These are phyloP conservation scores for Seira sanloemensis DNA, from an alignment of 2,888 invertebrate species.

Conservation along the genomic window DNA sequence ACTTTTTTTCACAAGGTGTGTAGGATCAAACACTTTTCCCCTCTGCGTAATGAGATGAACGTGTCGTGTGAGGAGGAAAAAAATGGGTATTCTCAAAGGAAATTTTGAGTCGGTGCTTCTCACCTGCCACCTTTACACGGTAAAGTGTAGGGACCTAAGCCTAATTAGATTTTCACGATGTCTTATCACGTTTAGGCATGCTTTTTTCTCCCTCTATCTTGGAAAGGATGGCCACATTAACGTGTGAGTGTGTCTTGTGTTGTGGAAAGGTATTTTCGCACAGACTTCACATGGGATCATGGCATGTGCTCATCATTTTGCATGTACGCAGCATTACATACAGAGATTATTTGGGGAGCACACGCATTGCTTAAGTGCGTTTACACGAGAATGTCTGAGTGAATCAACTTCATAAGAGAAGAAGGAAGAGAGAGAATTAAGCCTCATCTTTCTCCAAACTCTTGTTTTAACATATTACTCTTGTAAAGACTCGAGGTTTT, in stretches of 20 bases:
- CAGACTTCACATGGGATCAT: neutral
- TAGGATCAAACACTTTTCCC: neutral
- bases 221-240: neutral
- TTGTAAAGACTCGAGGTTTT: neutral
- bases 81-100: neutral
- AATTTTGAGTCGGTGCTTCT: neutral
- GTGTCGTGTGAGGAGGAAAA: neutral
- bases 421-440: neutral
- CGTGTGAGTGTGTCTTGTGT: too few relatives aligned
- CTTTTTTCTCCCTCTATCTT: neutral
- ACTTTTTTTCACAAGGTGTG: neutral
- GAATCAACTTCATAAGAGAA: neutral
- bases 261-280: too few relatives aligned
- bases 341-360: neutral
- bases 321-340: neutral
- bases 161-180: conserved; percentile 52
- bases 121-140: neutral
- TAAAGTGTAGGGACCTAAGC: conserved; percentile 1
- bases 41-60: neutral
- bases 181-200: conserved; percentile 36
- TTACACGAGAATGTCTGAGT: neutral
- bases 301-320: conserved; percentile 1
- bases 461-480: conserved; percentile 4
- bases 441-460: neutral
- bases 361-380: neutral